Percentiles rank a stretch among this genome's conserved stretches.
These are phyloP conservation scores for Drosophila lacertosa DNA, from an alignment of 1,140 invertebrate species.

Conservation along the genomic window DNA sequence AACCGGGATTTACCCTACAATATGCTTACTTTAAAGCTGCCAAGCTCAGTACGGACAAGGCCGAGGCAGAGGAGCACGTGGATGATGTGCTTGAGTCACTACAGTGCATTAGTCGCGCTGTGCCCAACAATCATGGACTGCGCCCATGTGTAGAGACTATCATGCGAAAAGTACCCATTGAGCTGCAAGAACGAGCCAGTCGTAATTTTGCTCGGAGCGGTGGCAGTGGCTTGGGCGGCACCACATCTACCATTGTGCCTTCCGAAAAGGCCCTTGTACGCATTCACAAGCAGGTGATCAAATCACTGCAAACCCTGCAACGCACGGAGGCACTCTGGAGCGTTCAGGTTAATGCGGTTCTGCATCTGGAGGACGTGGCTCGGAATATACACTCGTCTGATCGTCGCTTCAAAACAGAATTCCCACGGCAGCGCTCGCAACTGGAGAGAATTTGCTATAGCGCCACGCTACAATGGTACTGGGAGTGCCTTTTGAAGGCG, in stretches of 20 bases:
- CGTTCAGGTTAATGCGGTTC: conserved; percentile 91
- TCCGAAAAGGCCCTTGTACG: conserved; percentile 92
- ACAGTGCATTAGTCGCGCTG: conserved; percentile 88
- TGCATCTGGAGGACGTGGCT: conserved; percentile 94
- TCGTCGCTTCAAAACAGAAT: conserved; percentile 91
- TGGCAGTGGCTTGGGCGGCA: conserved; percentile 85
- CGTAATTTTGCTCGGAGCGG: conserved; percentile 88
- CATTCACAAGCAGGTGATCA: conserved; percentile 93
- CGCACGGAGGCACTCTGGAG: conserved; percentile 97
- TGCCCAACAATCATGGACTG: conserved; percentile 88
- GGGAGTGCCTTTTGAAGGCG: conserved; percentile 92
- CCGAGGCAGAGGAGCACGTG: conserved; percentile 97
- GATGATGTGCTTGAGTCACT: conserved; percentile 96
- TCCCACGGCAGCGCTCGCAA: conserved; percentile 86
- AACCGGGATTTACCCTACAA: conserved; percentile 91
- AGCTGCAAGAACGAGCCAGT: conserved; percentile 85
- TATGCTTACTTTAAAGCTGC: conserved; percentile 98
- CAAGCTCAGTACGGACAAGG: conserved; percentile 98
- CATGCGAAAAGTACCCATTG: conserved; percentile 92
- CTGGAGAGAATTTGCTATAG: conserved; percentile 87
- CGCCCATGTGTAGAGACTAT: conserved; percentile 93
- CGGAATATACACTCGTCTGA: conserved; percentile 91
- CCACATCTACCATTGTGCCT: conserved; percentile 89
- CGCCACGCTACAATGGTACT: conserved; percentile 95
- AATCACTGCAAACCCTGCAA: conserved; percentile 93